Evolutionary conservation across 2,113 vertebrate species (phyloP).

Genomic region (Struthidea cinerea): DNA sequence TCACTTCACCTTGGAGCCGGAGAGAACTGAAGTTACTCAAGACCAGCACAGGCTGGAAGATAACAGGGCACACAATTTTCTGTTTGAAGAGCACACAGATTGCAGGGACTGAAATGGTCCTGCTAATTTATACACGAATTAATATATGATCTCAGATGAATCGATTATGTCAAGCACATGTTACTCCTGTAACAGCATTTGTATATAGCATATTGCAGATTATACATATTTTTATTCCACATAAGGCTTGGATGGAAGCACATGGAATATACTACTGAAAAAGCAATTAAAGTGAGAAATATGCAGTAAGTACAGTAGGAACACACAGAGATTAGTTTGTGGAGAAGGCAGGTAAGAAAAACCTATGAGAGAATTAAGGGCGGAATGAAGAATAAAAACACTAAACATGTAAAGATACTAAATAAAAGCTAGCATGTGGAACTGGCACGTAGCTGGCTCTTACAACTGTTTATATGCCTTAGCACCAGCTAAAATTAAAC

Average conservation of each 20-base stretch:
- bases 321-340: not conserved
- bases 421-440: not conserved
- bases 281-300: not conserved
- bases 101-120: not conserved
- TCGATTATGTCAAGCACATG: conserved; percentile 31
- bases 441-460: not conserved
- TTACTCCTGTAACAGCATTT: not conserved
- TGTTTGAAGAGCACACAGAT: not conserved
- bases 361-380: not conserved
- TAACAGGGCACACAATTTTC: not conserved
- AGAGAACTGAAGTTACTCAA: not conserved
- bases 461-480: not conserved
- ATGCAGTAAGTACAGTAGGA: not conserved
- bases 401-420: not conserved
- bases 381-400: not conserved
- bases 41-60: not conserved
- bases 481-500: not conserved
- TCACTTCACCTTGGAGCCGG: not conserved
- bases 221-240: conserved; percentile 11
- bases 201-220: conserved; percentile 12
- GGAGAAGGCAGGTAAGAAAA: not conserved
- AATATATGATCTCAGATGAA: not conserved
- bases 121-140: not conserved
- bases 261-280: not conserved
- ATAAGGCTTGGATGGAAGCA: not conserved